A percentile compares a stretch with the other conserved stretches of the same genome.
Evolutionary conservation across 2,797 vertebrate species (phyloP).

Genomic region (Taenioides sp.): DNA sequence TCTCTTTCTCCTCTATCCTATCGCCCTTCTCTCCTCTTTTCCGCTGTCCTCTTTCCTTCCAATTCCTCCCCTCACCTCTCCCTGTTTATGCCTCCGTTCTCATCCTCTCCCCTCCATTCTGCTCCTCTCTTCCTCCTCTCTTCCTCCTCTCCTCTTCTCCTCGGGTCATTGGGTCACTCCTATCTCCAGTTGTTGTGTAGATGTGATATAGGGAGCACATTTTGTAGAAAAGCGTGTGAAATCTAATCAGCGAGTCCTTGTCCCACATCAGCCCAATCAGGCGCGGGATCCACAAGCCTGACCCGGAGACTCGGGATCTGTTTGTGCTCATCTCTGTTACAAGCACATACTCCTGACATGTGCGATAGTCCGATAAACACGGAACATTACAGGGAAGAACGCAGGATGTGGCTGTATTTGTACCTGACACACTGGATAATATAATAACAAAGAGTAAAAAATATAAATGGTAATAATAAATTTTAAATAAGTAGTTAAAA

Average conservation of each 20-base stretch:
- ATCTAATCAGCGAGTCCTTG: not conserved
- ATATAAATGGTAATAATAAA: too few relatives aligned
- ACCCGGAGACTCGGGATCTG: not conserved
- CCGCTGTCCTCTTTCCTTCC: too few relatives aligned
- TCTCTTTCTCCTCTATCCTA: too few relatives aligned
- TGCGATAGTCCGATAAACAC: not conserved
- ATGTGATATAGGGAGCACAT: not conserved
- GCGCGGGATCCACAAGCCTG: too few relatives aligned
- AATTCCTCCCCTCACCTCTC: not conserved
- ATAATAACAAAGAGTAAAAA: too few relatives aligned
- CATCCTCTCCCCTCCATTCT: not conserved
- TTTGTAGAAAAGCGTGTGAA: not conserved
- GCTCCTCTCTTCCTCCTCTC: not conserved
- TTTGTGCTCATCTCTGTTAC: not conserved
- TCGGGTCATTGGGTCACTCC: not conserved
- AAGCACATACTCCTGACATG: not conserved
- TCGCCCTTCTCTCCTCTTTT: too few relatives aligned
- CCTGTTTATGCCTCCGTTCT: too few relatives aligned
- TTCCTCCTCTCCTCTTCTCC: not conserved
- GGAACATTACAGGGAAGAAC: not conserved
- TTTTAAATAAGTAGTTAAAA: too few relatives aligned
- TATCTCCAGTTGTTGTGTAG: not conserved
- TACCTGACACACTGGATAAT: too few relatives aligned
- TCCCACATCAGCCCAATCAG: not conserved
- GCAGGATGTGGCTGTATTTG: too few relatives aligned